A percentile compares a stretch with the other conserved stretches of the same genome.
Conservation (phyloP, 2,797 vertebrate genomes). For the Glossophaga mutica region DNA sequence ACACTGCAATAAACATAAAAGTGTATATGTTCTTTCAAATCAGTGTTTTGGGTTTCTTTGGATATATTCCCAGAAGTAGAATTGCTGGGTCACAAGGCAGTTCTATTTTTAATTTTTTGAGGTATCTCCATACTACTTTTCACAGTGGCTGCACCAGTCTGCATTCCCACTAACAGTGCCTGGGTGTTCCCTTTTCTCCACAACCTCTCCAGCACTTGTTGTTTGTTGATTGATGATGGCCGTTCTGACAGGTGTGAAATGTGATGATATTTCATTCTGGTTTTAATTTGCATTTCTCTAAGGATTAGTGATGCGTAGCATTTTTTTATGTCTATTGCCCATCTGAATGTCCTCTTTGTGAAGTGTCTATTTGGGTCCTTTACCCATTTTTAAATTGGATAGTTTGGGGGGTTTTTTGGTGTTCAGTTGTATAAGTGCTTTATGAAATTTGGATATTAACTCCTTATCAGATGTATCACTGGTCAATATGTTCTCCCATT, state of each 20-base stretch:
- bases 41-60: not conserved
- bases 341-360: not conserved
- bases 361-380: not conserved
- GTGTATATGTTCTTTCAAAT: not conserved
- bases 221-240: not conserved
- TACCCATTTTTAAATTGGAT: not conserved
- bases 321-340: not conserved
- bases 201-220: not conserved
- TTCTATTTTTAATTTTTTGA: not conserved
- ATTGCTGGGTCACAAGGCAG: not conserved
- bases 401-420: not conserved
- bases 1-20: not conserved
- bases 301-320: not conserved
- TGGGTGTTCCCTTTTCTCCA: not conserved
- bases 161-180: not conserved
- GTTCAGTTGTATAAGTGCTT: not conserved
- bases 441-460: not conserved
- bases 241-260: not conserved
- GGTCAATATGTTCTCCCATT: not conserved
- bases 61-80: not conserved
- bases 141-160: not conserved
- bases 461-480: not conserved
- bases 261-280: not conserved
- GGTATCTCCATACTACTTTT: not conserved
- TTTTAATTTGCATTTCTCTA: not conserved